Evolutionary conservation across 1,140 invertebrate genomes (phyloP).

Genomic region (Periplaneta americana): DNA sequence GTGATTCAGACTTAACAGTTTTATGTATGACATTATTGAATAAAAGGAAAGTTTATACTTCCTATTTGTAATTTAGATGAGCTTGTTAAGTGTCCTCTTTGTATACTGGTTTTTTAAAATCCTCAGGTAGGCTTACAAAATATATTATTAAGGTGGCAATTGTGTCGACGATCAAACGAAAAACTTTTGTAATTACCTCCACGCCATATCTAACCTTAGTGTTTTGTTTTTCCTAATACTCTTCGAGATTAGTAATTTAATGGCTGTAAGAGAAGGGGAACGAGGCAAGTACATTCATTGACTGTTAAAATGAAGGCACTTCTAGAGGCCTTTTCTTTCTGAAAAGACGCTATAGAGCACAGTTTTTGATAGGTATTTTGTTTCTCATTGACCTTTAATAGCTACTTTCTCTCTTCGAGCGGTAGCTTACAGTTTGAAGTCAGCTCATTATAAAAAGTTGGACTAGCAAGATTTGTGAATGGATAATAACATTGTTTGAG

Average conservation of each 20-base stretch:
- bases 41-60: not conserved
- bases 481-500: too few relatives aligned
- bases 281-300: not conserved
- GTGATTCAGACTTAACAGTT: too few relatives aligned
- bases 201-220: not conserved
- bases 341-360: not conserved
- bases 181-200: not conserved
- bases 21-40: not conserved
- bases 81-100: not conserved
- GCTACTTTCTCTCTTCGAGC: too few relatives aligned
- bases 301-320: not conserved
- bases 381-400: too few relatives aligned
- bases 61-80: not conserved
- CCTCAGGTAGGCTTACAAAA: not conserved
- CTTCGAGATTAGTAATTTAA: not conserved
- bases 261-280: not conserved
- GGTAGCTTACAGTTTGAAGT: too few relatives aligned
- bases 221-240: not conserved
- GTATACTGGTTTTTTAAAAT: not conserved
- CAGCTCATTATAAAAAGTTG: too few relatives aligned
- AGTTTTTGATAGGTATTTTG: too few relatives aligned
- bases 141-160: not conserved
- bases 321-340: not conserved
- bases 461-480: too few relatives aligned
- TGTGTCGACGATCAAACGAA: not conserved